Conservation (phyloP, 2,888 invertebrate genomes). For the Eupsilia transversa region DNA sequence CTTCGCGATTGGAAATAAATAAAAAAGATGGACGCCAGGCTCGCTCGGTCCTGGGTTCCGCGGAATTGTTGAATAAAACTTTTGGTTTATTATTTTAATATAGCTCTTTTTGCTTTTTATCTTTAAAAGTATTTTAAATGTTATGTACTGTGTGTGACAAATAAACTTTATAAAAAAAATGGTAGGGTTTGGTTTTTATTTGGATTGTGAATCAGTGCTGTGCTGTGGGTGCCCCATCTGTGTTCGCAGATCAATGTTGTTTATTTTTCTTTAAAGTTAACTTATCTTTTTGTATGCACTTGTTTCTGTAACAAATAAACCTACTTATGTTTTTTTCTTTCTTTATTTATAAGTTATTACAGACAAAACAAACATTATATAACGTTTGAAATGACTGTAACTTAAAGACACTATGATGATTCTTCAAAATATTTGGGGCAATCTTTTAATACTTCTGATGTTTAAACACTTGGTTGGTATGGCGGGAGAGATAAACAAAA, state of each 20-base stretch:
- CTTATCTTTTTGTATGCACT: no score
- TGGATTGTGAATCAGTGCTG: no score
- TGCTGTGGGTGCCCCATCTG: no score
- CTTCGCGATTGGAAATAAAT: constrained; percentile 72
- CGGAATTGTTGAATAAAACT: constrained; percentile 43
- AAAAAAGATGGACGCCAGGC: constrained; percentile 52
- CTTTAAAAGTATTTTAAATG: neutral
- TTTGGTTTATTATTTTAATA: constrained; percentile 48
- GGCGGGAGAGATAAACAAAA: neutral
- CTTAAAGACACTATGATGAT: neutral
- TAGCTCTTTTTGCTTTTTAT: constrained; percentile 30
- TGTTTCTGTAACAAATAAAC: no score
- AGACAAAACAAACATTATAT: neutral
- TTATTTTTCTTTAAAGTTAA: no score
- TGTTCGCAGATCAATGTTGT: no score
- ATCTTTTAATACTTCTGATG: neutral
- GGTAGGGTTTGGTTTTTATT: no score
- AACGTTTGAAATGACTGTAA: neutral
- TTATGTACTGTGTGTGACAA: neutral
- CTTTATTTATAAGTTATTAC: no score
- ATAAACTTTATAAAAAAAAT: neutral
- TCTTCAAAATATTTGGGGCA: neutral
- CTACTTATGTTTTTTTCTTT: no score
- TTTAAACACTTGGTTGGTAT: neutral
- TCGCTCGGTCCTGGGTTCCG: constrained; percentile 38